A percentile compares a stretch with the other conserved stretches of the same genome.
Evolutionary conservation across 2,888 invertebrate genomes (phyloP).

Genomic region (Terebella lapidaria): DNA sequence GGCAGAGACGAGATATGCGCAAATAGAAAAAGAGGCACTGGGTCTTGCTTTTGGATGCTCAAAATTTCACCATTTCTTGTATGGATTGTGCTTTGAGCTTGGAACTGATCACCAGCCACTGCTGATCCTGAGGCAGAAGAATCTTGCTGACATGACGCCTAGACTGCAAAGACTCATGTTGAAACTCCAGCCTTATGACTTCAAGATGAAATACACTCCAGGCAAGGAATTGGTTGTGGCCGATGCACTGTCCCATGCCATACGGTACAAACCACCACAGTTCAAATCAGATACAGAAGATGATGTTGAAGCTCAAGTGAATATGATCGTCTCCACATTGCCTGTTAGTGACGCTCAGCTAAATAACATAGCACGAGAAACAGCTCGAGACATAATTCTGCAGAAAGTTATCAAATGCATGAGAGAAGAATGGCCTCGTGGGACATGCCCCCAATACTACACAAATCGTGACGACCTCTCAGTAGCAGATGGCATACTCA

Average conservation of each 20-base stretch:
- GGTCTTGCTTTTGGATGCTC: background rate
- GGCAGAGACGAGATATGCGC: background rate
- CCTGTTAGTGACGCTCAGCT: too few species aligned
- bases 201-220: background rate
- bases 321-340: too few species aligned
- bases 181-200: background rate
- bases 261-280: too few species aligned
- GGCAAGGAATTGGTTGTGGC: background rate
- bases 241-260: background rate
- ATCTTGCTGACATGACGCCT: background rate
- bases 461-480: too few species aligned
- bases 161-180: constrained; percentile 1
- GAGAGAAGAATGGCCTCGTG: too few species aligned
- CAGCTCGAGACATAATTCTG: too few species aligned
- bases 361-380: too few species aligned
- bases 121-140: background rate
- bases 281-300: too few species aligned
- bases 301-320: too few species aligned
- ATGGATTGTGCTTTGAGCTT: background rate
- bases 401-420: too few species aligned
- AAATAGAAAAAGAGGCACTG: constrained; percentile 1
- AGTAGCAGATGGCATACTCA: too few species aligned
- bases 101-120: constrained; percentile 1
- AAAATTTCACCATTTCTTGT: background rate
- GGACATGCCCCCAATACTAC: too few species aligned